Evolutionary conservation across 2,888 invertebrate species (phyloP), one percentile per base, ranked within the genome.

Genomic region (Acronicta alni): DNA sequence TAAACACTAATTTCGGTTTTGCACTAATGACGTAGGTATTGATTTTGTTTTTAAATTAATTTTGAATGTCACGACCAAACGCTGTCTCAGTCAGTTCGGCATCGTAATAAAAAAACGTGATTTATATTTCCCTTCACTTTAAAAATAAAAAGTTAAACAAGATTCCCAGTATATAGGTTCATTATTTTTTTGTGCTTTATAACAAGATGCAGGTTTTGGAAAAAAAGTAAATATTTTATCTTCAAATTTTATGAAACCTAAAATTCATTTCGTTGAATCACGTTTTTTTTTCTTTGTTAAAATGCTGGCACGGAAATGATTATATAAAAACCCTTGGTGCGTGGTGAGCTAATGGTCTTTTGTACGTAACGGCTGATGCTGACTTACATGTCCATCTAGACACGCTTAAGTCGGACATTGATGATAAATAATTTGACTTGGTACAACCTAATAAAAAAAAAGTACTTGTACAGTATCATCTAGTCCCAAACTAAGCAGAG

Each of bases 81-180:
- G 51, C 66, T 60, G 51, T 44, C 57, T 56, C 53, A 55, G 63
- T 71, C 64, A 54, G 53, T 38, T 43, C 67, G 65, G 35, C 64
- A 54, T 44, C 8, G 61, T 61, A 68, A 74, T 78, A 81, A 80
- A 81, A 79, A 75, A 63, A 65, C 61, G 35, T 71, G 72, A 79
- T 73, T 72, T 79, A 79, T 79, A 77, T 66, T 70, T 67, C 72
- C 81, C 78, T 77, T 81, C 72, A 72, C 75, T 74, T 64, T 55
- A 74, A 72, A 71, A 60, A 61, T 30, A 37, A 72, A 73, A 70
- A 57, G 45, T 47, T 15, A 62, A 55, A 54, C 60, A 32, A 42
- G 62, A 56, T 77, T 77, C 78, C 65, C 64, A 30, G 76, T 69
- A 63, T 69, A 61, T 51, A 62, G 70, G 67, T 59, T 44, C 57